A percentile compares a stretch with the other conserved stretches of the same genome.
These are phyloP conservation scores for Nephila pilipes DNA, from an alignment of 1,140 invertebrate genomes.

Conservation along the genomic window DNA sequence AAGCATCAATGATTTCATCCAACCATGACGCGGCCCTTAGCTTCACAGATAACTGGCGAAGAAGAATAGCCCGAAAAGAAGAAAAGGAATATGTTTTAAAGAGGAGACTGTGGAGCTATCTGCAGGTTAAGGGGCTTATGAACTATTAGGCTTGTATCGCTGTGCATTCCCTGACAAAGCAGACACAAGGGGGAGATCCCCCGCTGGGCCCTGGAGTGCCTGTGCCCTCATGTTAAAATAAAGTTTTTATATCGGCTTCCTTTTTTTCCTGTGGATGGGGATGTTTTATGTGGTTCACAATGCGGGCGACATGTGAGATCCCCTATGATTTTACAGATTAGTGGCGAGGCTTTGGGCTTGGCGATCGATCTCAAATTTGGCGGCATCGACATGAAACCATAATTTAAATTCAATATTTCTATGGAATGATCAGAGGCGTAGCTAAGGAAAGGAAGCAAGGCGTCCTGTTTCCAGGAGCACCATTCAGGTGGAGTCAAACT, in stretches of 20 bases:
- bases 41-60: not conserved
- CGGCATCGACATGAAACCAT: not conserved
- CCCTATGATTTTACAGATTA: constrained; percentile 41
- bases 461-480: no score
- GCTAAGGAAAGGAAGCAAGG: no score
- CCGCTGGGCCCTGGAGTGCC: constrained; percentile 64
- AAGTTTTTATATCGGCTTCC: constrained; percentile 70
- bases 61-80: not conserved
- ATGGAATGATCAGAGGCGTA: no score
- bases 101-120: constrained; percentile 17
- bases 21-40: no score
- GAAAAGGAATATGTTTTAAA: constrained; percentile 44
- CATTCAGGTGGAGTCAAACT: no score
- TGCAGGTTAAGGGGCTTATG: constrained; percentile 62
- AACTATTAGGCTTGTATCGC: constrained; percentile 67
- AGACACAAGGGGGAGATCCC: constrained; percentile 21
- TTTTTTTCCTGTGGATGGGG: constrained; percentile 26
- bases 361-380: constrained; percentile 25
- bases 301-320: constrained; percentile 70
- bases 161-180: not conserved
- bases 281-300: constrained; percentile 63
- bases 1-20: no score
- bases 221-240: constrained; percentile 62
- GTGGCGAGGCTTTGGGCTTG: not conserved
- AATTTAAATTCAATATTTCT: not conserved